These are phyloP conservation scores for Equus przewalskii DNA, from an alignment of 2,113 vertebrate genomes.

Conservation along the genomic window DNA sequence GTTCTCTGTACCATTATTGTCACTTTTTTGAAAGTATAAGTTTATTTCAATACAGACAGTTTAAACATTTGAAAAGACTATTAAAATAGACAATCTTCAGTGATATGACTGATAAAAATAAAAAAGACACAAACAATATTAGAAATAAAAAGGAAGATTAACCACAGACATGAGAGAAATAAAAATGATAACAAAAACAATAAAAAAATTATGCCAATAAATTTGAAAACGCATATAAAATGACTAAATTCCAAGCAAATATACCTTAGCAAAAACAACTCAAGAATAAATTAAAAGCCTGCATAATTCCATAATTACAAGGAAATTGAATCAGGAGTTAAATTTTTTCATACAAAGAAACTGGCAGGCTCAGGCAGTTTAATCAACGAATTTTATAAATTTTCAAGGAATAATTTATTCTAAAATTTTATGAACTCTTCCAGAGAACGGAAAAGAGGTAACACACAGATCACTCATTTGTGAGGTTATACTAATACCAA, in stretches of 20 bases:
- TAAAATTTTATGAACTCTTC: slow-evolving; percentile 11
- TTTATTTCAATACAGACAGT: neutral
- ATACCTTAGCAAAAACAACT: neutral
- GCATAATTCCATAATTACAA: neutral
- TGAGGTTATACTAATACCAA: neutral
- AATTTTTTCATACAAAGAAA: neutral
- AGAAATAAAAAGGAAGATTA: neutral
- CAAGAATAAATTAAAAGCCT: neutral
- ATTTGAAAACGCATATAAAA: neutral
- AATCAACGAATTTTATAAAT: neutral
- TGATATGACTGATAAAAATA: neutral
- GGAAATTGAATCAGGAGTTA: neutral
- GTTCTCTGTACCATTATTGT: neutral
- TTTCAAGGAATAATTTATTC: neutral
- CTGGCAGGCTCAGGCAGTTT: neutral
- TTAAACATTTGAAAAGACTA: neutral
- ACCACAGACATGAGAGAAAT: neutral
- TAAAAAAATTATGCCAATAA: neutral
- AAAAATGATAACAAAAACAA: neutral
- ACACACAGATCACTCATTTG: neutral
- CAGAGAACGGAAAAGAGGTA: neutral
- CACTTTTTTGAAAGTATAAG: neutral
- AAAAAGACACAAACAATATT: neutral
- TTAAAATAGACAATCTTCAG: neutral
- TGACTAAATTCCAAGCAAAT: neutral